These are phyloP conservation scores for Stegastes partitus DNA, from an alignment of 2,113 vertebrate species.

Conservation along the genomic window DNA sequence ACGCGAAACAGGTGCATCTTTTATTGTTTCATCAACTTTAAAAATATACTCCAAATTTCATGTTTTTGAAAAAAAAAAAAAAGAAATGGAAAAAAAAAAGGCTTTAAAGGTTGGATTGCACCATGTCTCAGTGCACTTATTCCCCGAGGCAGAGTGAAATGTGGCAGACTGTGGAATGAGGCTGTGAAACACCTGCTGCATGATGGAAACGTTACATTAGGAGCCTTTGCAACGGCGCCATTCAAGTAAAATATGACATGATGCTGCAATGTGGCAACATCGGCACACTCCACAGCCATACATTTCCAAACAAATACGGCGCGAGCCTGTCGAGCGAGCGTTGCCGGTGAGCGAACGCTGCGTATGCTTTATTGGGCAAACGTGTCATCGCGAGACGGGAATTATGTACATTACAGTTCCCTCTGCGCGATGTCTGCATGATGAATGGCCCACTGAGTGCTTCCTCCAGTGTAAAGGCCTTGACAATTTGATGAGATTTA, in stretches of 20 bases:
- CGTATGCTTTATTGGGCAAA: slow-evolving; percentile 43
- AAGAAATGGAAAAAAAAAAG: not conserved
- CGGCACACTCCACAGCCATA: not conserved
- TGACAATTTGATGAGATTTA: slow-evolving; percentile 50
- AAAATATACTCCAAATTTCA: not conserved
- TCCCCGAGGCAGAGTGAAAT: slow-evolving; percentile 32
- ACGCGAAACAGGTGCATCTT: not conserved
- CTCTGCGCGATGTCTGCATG: slow-evolving; percentile 31
- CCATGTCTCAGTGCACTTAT: not conserved
- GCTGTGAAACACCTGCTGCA: slow-evolving; percentile 45
- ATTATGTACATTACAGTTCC: slow-evolving; percentile 42
- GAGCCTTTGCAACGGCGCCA: slow-evolving; percentile 1
- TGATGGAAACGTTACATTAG: slow-evolving; percentile 41
- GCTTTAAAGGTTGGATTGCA: slow-evolving; percentile 18
- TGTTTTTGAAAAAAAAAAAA: not conserved
- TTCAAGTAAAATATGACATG: slow-evolving; percentile 25
- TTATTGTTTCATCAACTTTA: not conserved
- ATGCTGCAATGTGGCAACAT: slow-evolving; percentile 18
- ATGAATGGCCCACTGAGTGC: slow-evolving; percentile 40
- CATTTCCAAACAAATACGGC: slow-evolving; percentile 26
- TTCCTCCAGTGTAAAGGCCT: slow-evolving; percentile 51
- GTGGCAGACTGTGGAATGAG: not conserved
- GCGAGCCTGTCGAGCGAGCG: slow-evolving; percentile 13
- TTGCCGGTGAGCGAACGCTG: slow-evolving; percentile 26
- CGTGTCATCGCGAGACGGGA: slow-evolving; percentile 32